Base-by-base conservation (phyloP, 2,888 invertebrate species). In the Zelleria hepariella region DNA sequence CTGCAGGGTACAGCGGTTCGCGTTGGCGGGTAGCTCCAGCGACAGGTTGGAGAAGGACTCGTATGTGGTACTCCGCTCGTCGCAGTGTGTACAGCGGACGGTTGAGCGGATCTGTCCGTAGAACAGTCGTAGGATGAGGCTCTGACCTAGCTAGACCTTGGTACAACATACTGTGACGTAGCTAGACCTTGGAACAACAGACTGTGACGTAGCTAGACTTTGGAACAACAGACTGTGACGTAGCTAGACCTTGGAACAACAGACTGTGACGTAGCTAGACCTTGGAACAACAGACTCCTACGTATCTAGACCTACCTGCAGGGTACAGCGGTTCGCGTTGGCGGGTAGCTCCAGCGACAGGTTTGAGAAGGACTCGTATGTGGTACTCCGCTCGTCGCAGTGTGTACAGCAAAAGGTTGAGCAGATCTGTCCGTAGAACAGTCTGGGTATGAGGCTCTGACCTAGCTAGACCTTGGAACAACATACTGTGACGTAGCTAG, bases 11-110 rank as follows among this genome's bases (percentile, higher is more conserved):
- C 94, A 95, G n/a, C 91, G 80, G 65, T 86, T 88, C 7, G 91
- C 86, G 61, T 90, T 90, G 3, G 86, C 78, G 0, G 95, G 94
- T 70, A 96, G 86, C 62, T 96, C 96, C 58, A 97, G 86, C 20
- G 96, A 95, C 55, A 97, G 89, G 82, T 94, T 95, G 70, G 94
- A 95, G 81, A 96, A 97, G n/a, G 94, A 93, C 78, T 97, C 96
- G 78, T 96, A 96, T 0, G 95, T 96, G 62, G 93, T 92, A 58
- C 96, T 96, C 70, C 92, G 91, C 71, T 94, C 92, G 61, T 84
- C 81, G 80, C 97, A 97, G 6, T 88, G 89, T 1, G 90, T 83
- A 78, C 97, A 97, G 58, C 90, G 91, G 1, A 97, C 93, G 0
- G 94, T 95, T 15, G 96, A 96, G 71, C 92, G 92, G 67, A 95